Percentiles rank a stretch among this genome's conserved stretches.
These are phyloP conservation scores for Dioctria linearis DNA, from an alignment of 2,888 invertebrate species.

Conservation along the genomic window DNA sequence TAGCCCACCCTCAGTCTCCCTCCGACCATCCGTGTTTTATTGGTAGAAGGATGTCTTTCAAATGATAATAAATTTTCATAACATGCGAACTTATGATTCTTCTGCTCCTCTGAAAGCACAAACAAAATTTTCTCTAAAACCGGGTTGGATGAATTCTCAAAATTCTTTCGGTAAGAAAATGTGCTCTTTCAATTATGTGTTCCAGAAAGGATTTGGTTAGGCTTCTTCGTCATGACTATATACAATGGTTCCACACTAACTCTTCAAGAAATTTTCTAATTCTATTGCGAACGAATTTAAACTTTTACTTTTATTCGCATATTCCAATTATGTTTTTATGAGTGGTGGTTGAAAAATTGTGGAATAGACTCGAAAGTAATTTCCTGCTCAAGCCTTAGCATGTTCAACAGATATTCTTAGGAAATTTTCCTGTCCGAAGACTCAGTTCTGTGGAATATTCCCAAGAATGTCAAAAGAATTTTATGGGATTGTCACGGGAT, in stretches of 20 bases:
- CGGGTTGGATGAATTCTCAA: not conserved
- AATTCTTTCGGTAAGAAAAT: slow-evolving; percentile 9
- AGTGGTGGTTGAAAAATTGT: no score
- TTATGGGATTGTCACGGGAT: no score
- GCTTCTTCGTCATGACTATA: no score
- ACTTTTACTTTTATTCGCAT: slow-evolving; percentile 22
- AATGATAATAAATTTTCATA: slow-evolving; percentile 32
- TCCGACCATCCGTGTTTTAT: not conserved
- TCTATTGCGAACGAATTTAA: slow-evolving; percentile 30
- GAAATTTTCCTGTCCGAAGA: no score
- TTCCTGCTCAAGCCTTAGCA: no score
- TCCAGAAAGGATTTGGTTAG: no score
- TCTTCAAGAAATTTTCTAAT: slow-evolving; percentile 7
- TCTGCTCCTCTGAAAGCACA: not conserved
- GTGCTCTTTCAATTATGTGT: not conserved
- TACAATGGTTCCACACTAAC: no score
- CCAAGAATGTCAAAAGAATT: no score
- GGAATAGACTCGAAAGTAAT: no score
- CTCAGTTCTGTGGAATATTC: no score
- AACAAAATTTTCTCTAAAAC: not conserved
- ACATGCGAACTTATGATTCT: slow-evolving; percentile 21
- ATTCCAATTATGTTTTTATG: not conserved
- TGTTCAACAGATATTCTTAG: no score
- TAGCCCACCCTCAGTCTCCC: not conserved
- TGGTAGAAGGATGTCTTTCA: not conserved